Evolutionary conservation across 92 coral and sea anemone genomes (phyloP).

Genomic region (Phenganax subtilis): DNA sequence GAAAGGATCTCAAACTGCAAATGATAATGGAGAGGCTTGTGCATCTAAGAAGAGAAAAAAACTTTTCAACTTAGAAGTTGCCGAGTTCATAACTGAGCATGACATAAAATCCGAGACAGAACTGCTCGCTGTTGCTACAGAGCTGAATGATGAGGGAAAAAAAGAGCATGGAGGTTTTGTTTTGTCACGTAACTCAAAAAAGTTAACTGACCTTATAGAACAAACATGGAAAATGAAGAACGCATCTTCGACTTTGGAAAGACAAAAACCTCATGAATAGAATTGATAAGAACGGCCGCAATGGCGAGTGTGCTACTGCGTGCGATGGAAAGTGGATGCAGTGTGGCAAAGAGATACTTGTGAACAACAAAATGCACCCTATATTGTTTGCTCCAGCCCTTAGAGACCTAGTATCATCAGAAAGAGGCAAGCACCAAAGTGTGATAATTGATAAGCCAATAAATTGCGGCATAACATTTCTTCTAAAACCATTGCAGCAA

Average conservation of each 20-base stretch:
- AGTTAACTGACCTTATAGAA: not conserved
- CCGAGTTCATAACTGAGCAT: slow-evolving; percentile 6
- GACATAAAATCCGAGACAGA: not conserved
- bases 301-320: slow-evolving; percentile 1
- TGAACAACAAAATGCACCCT: slow-evolving; percentile 12
- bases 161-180: slow-evolving; percentile 1
- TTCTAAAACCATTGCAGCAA: too few species aligned
- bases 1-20: too few species aligned
- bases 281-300: not conserved
- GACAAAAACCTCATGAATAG: not conserved
- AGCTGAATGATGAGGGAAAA: not conserved
- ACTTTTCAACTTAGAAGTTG: slow-evolving; percentile 9
- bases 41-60: not conserved
- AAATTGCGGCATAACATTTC: not conserved
- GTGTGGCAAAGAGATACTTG: not conserved
- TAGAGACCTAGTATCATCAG: not conserved
- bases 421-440: slow-evolving; percentile 18
- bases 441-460: not conserved
- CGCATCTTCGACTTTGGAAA: not conserved
- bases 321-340: slow-evolving; percentile 3
- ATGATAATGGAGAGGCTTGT: too few species aligned
- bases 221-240: slow-evolving; percentile 1
- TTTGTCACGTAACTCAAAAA: not conserved
- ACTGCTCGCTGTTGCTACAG: not conserved
- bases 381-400: not conserved